phyloP scores from a whole-genome alignment of 2,113 vertebrate genomes.

The Geococcyx californianus region DNA sequence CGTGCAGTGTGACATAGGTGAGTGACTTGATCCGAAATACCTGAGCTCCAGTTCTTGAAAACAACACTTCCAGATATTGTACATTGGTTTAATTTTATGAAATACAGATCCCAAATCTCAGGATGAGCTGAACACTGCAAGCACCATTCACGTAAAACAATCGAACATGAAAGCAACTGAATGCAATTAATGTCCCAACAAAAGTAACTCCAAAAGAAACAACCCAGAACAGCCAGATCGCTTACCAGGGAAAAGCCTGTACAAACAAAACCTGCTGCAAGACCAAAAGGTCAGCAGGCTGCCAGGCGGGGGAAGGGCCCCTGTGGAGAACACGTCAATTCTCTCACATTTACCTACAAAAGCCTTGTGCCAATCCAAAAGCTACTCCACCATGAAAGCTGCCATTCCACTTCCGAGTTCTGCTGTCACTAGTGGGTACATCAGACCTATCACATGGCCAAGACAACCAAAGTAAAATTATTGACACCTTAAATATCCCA shows the following conservation, averaged over 20 bases:
- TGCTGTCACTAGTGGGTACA: neutral
- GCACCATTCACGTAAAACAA: neutral
- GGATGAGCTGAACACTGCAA: neutral
- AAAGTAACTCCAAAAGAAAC: neutral
- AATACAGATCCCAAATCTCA: neutral
- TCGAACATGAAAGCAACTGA: neutral
- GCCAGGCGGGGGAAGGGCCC: neutral
- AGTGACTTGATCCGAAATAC: neutral
- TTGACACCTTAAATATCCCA: fast-evolving
- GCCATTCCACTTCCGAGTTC: neutral
- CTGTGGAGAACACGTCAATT: neutral
- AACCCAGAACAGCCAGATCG: neutral
- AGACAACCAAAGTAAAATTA: fast-evolving
- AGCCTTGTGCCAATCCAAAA: neutral
- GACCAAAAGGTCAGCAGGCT: conserved; percentile 13
- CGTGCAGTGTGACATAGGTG: neutral
- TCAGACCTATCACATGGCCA: neutral
- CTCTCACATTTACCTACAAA: neutral
- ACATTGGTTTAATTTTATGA: neutral
- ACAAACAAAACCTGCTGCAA: neutral
- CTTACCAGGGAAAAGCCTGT: conserved; percentile 2
- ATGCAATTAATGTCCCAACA: neutral
- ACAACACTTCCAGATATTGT: neutral
- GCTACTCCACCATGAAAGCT: neutral
- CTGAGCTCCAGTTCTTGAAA: neutral